Base-by-base conservation (phyloP, 2,797 vertebrate species). In the Helostoma temminkii region DNA sequence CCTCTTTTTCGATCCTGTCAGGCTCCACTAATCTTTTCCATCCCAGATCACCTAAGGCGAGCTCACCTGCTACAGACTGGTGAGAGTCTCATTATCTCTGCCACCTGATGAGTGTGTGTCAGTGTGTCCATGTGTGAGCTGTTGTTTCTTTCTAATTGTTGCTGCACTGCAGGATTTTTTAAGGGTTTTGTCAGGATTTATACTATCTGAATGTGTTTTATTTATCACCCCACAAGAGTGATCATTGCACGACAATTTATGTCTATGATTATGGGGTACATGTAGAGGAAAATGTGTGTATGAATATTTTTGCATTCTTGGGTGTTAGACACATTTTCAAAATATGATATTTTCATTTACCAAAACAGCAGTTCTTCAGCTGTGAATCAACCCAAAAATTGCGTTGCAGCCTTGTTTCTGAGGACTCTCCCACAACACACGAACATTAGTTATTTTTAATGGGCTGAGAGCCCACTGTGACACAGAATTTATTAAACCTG, bases 1-100 rank as follows among this genome's bases (percentile, higher is more conserved):
- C 34, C 25, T 56, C 21, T 57, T 74, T 74, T 75, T 55, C 19
- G 18, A 49, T 56, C 55, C 61, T 58, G 37, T 70, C 68, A 78
- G 73, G 65, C 72, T 71, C 62, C 2, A 5, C 74, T 88, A 83
- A 86, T 89, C 67, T 70, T 57, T 85, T 76, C 76, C 78, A 83
- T 85, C 66, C 64, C 47, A 22, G 47, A 83, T 83, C 54, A 80
- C 80, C 78, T 55, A 42, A 69, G 71, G 85, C 71, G 5, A 67
- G 53, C 52, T 76, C 85, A 85, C 80, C 82, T 90, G 78, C 74
- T 74, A 16, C 57, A 63, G 36, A 73, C 58, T 19, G 9, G 46
- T 74, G 63, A 61, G 41, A 62, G 21, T 58, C 66, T 91, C 78
- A 84, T 85, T 85, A 81, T 75, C 49, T 48, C 49, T 57, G 53